Base-by-base conservation (phyloP, 2,888 invertebrate genomes). In the Acleris laterana region DNA sequence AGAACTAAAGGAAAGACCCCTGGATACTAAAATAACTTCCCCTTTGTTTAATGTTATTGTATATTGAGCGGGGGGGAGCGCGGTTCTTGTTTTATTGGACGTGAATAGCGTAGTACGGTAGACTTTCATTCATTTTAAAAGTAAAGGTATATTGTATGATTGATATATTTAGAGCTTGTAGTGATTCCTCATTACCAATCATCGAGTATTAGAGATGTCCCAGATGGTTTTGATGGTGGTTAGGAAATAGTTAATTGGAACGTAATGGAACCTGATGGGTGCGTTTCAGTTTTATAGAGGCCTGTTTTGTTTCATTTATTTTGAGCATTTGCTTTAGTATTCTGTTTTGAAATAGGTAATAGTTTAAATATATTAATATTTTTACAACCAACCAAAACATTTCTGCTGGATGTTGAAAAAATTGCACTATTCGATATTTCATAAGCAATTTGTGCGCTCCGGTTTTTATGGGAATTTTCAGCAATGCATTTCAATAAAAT, bases 121-220 rank as follows among this genome's bases (percentile, higher is more conserved):
- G 78, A 79, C 77, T 84, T 85, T 83, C 81, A 83, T 83, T 84
- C 79, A 79, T 75, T 80, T 68, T 69, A 68, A 70, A 72, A 65
- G 56, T 75, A 64, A 73, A 71, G 61, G 63, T 65, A 53, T 53
- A 52, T 65, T 71, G 58, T 52, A n/a, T 63, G 73, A 73, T 73
- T 59, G 61, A 71, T 77, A 73, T 75, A 79, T 74, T 73, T 76
- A 42, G 71, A 71, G 69, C 69, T 60, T 65, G 71, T 61, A 71
- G 69, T 67, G 63, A 68, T 70, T 13, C 66, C 70, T 72, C 70
- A 76, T 77, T 72, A 73, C 69, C 69, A 69, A 74, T 77, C 74
- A 73, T 66, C 69, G 65, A 65, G 68, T 72, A 72, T 72, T 71
- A 69, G 72, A 64, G 70, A 44, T 66, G 72, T 68, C 62, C 69